A percentile compares a stretch with the other conserved stretches of the same genome.
phyloP scores from a whole-genome alignment of 2,797 vertebrate species.

The Epinephelus awoara region DNA sequence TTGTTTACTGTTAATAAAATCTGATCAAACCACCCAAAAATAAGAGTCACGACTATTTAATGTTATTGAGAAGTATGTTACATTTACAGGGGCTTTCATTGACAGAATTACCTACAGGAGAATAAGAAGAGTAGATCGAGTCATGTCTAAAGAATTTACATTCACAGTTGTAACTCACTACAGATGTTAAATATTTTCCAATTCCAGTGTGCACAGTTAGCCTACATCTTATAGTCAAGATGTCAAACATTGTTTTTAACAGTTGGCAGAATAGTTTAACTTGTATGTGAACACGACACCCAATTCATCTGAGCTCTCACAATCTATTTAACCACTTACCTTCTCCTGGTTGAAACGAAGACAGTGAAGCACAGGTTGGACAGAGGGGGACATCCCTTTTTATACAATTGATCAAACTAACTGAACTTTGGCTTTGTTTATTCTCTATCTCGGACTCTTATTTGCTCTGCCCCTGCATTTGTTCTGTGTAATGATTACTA shows the following conservation, averaged over 20 bases:
- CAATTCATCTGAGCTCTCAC: not conserved
- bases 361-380: slow-evolving; percentile 26
- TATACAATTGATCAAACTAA: slow-evolving; percentile 27
- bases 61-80: not conserved
- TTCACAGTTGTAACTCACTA: not conserved
- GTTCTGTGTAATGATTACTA: slow-evolving; percentile 55
- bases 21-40: not conserved
- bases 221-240: not conserved
- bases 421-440: slow-evolving; percentile 76
- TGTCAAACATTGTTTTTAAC: not conserved
- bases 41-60: not conserved
- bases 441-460: slow-evolving; percentile 35
- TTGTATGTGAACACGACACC: not conserved
- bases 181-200: not conserved
- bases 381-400: slow-evolving; percentile 11
- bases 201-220: not conserved
- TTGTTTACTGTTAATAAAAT: slow-evolving; percentile 2
- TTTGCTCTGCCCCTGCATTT: slow-evolving; percentile 57
- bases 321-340: slow-evolving; percentile 42
- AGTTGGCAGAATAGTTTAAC: not conserved
- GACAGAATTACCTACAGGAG: not conserved
- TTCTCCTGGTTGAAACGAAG: slow-evolving; percentile 18
- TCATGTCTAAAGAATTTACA: not conserved
- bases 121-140: not conserved
- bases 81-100: not conserved